Conservation (phyloP, 2,113 vertebrate species). For the Ophiodon elongatus region DNA sequence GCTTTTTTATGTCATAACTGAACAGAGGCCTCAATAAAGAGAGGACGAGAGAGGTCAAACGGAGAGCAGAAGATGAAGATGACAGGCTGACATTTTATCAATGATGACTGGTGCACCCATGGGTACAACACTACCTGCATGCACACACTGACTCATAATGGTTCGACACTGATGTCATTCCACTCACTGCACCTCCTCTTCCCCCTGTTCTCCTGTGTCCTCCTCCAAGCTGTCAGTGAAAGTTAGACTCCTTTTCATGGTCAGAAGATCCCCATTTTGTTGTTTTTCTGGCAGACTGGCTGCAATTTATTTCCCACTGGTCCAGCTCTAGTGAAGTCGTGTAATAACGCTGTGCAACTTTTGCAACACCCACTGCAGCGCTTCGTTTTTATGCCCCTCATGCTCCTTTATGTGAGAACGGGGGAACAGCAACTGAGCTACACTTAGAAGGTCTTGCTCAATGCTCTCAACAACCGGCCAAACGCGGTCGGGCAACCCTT, state of each 20-base stretch:
- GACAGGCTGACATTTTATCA: conserved; percentile 71
- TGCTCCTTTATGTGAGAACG: conserved; percentile 28
- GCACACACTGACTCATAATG: conserved; percentile 52
- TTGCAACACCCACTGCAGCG: conserved; percentile 25
- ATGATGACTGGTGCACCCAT: conserved; percentile 58
- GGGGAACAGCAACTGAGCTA: conserved; percentile 10
- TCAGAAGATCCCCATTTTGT: conserved; percentile 26
- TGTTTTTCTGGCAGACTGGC: conserved; percentile 48
- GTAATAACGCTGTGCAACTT: conserved; percentile 36
- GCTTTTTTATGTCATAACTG: conserved; percentile 26
- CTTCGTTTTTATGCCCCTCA: not conserved
- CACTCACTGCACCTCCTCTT: conserved; percentile 17
- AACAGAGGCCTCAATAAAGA: conserved; percentile 50
- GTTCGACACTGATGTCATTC: conserved; percentile 32
- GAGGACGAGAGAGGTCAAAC: conserved; percentile 44
- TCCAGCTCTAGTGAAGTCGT: conserved; percentile 30
- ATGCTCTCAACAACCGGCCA: not conserved
- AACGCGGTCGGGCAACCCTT: not conserved
- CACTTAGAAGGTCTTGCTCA: conserved; percentile 13
- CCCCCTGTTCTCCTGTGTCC: conserved; percentile 12
- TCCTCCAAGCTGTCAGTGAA: conserved; percentile 38
- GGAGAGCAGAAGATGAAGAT: conserved; percentile 36
- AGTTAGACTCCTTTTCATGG: conserved; percentile 20
- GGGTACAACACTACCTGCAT: conserved; percentile 58
- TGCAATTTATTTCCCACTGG: conserved; percentile 27